These are phyloP conservation scores for Cremastobaeus sp. DNA, from an alignment of 2,888 invertebrate genomes.

Conservation along the genomic window DNA sequence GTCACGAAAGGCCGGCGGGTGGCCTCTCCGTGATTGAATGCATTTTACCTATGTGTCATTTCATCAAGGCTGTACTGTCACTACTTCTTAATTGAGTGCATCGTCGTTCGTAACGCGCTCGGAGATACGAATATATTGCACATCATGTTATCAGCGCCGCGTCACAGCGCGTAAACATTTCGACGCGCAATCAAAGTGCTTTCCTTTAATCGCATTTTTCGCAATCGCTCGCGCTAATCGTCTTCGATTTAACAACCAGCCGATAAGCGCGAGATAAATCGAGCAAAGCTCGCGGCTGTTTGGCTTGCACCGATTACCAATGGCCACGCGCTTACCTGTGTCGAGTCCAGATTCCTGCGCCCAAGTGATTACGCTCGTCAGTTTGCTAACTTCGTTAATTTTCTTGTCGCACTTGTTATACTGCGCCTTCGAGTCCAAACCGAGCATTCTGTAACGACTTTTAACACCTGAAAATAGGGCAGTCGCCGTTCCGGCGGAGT, in stretches of 20 bases:
- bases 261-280: too few relatives aligned
- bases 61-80: slow-evolving; percentile 68
- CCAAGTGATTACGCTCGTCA: slow-evolving; percentile 81
- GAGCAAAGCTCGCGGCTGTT: too few relatives aligned
- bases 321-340: too few relatives aligned
- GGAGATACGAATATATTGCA: slow-evolving; percentile 39
- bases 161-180: slow-evolving; percentile 11
- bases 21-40: slow-evolving; percentile 69
- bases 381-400: slow-evolving; percentile 71
- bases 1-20: slow-evolving; percentile 69
- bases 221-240: too few relatives aligned
- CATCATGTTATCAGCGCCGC: slow-evolving; percentile 38
- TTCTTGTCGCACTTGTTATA: slow-evolving; percentile 77
- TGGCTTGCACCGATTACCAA: too few relatives aligned
- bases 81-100: slow-evolving; percentile 70
- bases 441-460: slow-evolving; percentile 81
- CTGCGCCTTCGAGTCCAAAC: slow-evolving; percentile 79
- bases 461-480: slow-evolving; percentile 84
- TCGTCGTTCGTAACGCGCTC: slow-evolving; percentile 53
- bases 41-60: slow-evolving; percentile 61
- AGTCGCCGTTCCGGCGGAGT: slow-evolving; percentile 85
- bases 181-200: slow-evolving; percentile 3
- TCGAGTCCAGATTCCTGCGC: slow-evolving; percentile 81
- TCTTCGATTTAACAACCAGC: too few relatives aligned
- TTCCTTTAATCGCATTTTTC: too few relatives aligned